These are phyloP conservation scores for Listronotus oregonensis DNA, from an alignment of 1,140 invertebrate species.

Conservation along the genomic window DNA sequence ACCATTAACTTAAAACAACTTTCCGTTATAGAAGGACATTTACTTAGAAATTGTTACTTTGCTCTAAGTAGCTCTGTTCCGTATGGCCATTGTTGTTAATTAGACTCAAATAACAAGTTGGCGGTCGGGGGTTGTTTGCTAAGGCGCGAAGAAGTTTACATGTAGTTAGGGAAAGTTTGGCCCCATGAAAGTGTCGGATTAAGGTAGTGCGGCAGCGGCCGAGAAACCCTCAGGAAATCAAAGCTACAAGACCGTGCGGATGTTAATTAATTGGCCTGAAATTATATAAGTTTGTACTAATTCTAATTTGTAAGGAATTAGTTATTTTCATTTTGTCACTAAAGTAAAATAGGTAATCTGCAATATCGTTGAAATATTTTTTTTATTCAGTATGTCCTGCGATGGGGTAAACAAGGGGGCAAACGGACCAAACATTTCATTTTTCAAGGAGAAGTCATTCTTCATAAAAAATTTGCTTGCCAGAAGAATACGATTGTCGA, in stretches of 20 bases:
- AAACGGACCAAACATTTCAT: too few relatives aligned
- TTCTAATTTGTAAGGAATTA: too few relatives aligned
- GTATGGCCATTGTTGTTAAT: constrained; percentile 26
- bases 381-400: too few relatives aligned
- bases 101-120: constrained; percentile 27
- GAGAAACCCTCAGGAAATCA: constrained; percentile 5
- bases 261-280: background rate
- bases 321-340: too few relatives aligned
- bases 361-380: too few relatives aligned
- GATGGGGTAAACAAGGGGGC: too few relatives aligned
- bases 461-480: too few relatives aligned
- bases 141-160: constrained; percentile 30
- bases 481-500: too few relatives aligned
- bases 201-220: constrained; percentile 14
- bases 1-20: background rate
- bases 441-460: too few relatives aligned
- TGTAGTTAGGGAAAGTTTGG: constrained; percentile 27
- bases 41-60: constrained; percentile 15
- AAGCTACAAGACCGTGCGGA: constrained; percentile 1
- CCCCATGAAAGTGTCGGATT: constrained; percentile 28
- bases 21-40: constrained; percentile 3
- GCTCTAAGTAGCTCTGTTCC: constrained; percentile 8
- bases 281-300: too few relatives aligned
- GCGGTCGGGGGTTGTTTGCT: constrained; percentile 22
- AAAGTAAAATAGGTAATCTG: too few relatives aligned